phyloP scores from a whole-genome alignment of 1,140 invertebrate species.

The Sitobion miscanthi region DNA sequence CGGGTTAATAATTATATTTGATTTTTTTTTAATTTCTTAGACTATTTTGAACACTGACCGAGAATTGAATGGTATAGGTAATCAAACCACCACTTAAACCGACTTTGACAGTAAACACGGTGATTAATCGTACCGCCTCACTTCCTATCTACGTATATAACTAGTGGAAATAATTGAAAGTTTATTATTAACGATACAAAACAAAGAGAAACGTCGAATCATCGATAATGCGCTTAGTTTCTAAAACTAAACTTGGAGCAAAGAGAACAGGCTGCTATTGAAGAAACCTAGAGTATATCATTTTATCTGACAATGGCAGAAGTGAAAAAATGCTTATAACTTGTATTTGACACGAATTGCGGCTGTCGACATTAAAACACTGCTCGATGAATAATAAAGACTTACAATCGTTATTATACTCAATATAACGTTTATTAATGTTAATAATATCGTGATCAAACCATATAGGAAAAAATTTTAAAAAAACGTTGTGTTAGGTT shows the following conservation, averaged over 20 bases:
- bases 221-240: neutral
- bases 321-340: neutral
- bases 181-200: conserved; percentile 13
- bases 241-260: neutral
- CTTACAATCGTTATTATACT: neutral
- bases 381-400: neutral
- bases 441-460: neutral
- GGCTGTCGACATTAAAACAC: neutral
- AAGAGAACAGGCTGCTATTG: neutral
- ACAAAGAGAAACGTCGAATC: neutral
- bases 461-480: neutral
- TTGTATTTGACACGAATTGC: neutral
- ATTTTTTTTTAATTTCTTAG: neutral
- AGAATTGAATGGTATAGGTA: neutral
- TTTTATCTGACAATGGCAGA: neutral
- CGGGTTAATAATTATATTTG: neutral
- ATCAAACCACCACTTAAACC: neutral
- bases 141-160: neutral
- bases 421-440: neutral
- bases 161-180: conserved; percentile 1
- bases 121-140: neutral
- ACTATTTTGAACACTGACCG: neutral
- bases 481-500: neutral
- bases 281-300: neutral
- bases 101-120: neutral